Percentiles rank a stretch among this genome's conserved stretches.
Conservation (phyloP, 2,797 vertebrate genomes). For the Anas bahamensis region DNA sequence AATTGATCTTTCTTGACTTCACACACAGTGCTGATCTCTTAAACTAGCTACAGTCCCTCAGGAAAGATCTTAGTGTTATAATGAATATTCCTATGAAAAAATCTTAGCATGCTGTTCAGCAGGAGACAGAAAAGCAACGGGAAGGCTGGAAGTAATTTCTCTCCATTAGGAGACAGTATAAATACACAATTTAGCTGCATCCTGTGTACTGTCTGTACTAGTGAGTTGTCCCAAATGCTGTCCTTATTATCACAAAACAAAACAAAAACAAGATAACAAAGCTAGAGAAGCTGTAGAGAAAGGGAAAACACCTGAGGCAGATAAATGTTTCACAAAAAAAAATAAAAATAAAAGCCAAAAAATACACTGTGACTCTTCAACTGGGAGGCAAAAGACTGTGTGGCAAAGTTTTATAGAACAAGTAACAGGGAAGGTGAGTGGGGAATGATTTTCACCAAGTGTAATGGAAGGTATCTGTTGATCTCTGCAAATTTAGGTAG, state of each 20-base stretch:
- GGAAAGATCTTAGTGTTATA: not conserved
- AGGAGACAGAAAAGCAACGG: not conserved
- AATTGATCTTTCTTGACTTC: not conserved
- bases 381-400: not conserved
- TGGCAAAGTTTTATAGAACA: not conserved
- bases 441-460: not conserved
- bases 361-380: not conserved
- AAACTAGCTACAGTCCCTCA: not conserved
- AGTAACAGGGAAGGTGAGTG: not conserved
- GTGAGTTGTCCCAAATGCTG: not conserved
- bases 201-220: not conserved
- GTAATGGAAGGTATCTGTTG: not conserved
- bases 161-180: not conserved
- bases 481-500: not conserved
- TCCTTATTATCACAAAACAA: not conserved
- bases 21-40: not conserved
- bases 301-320: not conserved
- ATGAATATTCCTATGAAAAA: not conserved
- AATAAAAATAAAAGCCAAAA: not conserved
- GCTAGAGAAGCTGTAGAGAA: not conserved
- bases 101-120: not conserved
- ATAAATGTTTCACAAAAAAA: not conserved
- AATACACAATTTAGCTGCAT: not conserved
- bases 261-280: not conserved
- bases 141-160: not conserved